phyloP scores from a whole-genome alignment of 2,888 invertebrate species.

The Eupithecia insigniata region DNA sequence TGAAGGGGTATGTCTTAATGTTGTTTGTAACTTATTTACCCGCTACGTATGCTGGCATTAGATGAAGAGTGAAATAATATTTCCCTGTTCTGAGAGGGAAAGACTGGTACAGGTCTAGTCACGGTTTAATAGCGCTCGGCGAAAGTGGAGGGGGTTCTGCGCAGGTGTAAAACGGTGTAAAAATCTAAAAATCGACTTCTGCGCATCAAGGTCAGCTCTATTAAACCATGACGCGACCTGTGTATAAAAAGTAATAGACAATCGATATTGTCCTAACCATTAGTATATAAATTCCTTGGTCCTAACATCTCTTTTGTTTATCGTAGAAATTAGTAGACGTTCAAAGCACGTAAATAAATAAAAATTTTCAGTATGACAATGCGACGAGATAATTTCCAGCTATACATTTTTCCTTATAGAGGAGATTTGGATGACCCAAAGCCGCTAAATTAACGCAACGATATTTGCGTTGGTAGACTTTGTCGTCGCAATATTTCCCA shows the following conservation, averaged over 20 bases:
- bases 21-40: background rate
- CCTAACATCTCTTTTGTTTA: no score
- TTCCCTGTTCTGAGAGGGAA: background rate
- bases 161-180: no score
- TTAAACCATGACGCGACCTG: no score
- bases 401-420: no score
- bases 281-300: no score
- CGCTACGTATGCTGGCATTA: background rate
- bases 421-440: background rate
- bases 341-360: background rate
- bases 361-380: background rate
- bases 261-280: background rate
- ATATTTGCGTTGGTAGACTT: background rate
- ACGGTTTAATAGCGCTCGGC: no score
- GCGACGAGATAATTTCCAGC: background rate
- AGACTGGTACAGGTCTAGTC: no score
- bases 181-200: no score
- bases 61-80: background rate
- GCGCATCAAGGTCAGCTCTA: no score
- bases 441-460: background rate
- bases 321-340: no score
- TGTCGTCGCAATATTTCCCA: background rate
- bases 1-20: slow-evolving; percentile 44
- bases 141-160: no score
- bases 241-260: background rate